Evolutionary conservation across 2,888 invertebrate species (phyloP).

Genomic region (Synergus gifuensis): DNA sequence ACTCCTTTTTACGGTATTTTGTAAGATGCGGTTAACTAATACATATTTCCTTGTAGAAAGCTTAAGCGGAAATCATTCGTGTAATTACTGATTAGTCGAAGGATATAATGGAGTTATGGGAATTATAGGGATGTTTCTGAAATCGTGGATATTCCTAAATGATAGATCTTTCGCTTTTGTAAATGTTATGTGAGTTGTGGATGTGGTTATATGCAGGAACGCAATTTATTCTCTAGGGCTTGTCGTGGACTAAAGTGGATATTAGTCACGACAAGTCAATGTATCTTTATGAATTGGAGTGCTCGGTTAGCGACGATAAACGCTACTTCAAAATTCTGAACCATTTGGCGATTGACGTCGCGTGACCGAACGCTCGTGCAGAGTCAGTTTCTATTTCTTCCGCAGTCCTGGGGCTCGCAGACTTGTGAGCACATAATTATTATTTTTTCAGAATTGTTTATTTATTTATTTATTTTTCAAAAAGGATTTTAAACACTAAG

Average conservation of each 20-base stretch:
- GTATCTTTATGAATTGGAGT: slow-evolving; percentile 39
- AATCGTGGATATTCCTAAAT: slow-evolving; percentile 9
- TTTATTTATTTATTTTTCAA: rapidly evolving
- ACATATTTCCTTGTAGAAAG: background rate
- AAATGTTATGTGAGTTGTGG: background rate
- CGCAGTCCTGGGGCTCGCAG: background rate
- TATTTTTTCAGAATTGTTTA: background rate
- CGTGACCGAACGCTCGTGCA: slow-evolving; percentile 61
- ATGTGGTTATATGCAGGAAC: background rate
- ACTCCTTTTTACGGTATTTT: background rate
- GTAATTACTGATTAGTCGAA: background rate
- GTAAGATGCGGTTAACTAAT: background rate
- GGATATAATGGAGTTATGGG: background rate
- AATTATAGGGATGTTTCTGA: background rate
- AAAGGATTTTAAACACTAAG: background rate
- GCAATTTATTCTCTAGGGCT: slow-evolving; percentile 33
- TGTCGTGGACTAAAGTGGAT: slow-evolving; percentile 19
- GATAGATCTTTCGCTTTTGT: background rate
- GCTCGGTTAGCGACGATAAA: slow-evolving; percentile 21
- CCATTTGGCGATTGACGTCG: slow-evolving; percentile 69
- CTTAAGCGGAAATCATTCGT: background rate
- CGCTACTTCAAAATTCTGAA: slow-evolving; percentile 45
- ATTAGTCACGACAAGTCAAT: slow-evolving; percentile 39
- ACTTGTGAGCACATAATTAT: background rate
- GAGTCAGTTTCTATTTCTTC: slow-evolving; percentile 3